These are phyloP conservation scores for Gisinianus flammeolus DNA, from an alignment of 2,888 invertebrate genomes.

Conservation along the genomic window DNA sequence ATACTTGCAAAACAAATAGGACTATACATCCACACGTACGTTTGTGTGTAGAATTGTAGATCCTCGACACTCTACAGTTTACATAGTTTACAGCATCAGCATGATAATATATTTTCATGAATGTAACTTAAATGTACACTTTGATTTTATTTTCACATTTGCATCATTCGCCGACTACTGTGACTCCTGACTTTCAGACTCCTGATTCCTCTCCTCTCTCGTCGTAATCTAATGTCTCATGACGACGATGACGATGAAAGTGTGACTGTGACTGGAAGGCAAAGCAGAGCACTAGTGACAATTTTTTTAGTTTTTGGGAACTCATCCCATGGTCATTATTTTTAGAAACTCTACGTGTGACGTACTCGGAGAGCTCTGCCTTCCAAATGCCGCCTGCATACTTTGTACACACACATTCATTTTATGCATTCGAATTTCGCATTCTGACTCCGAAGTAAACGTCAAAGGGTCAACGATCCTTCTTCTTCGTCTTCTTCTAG, in stretches of 20 bases:
- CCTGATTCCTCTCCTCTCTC: background rate
- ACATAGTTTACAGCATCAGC: too few species aligned
- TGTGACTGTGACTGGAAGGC: background rate
- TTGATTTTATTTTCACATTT: too few species aligned
- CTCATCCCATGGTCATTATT: conserved; percentile 15
- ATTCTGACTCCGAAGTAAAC: background rate
- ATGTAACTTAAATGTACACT: too few species aligned
- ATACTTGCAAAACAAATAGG: too few species aligned
- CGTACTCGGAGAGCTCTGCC: background rate
- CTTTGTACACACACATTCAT: background rate
- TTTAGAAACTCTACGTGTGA: background rate
- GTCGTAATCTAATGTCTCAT: background rate
- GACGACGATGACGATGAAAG: background rate
- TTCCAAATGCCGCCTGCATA: background rate
- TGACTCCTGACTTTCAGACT: background rate
- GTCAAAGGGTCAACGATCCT: background rate
- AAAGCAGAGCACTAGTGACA: too few species aligned
- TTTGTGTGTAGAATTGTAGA: too few species aligned
- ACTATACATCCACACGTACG: too few species aligned
- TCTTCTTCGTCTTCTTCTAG: too few species aligned
- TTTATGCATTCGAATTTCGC: background rate
- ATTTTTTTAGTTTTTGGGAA: conserved; percentile 5
- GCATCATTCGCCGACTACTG: too few species aligned
- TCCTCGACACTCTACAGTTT: too few species aligned
- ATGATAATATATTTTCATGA: too few species aligned